Evolutionary conservation across 53 echinoderm and acorn worm genomes (phyloP).

Genomic region (Paelopatides confundens): DNA sequence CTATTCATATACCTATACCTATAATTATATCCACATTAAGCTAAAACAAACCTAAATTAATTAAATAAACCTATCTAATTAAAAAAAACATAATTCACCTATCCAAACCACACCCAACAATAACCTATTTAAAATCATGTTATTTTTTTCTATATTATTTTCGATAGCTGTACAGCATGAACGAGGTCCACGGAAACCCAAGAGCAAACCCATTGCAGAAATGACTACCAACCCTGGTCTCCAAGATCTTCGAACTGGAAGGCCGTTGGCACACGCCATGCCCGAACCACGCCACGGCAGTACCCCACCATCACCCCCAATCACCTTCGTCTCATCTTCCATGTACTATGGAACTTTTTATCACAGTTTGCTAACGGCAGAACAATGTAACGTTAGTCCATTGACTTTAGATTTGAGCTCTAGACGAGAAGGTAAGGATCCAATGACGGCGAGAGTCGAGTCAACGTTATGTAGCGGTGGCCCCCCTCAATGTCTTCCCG

Average conservation of each 20-base stretch:
- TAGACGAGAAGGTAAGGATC: conserved; percentile 19
- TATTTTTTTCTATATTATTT: too few relatives aligned
- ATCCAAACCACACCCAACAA: too few relatives aligned
- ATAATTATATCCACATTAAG: too few relatives aligned
- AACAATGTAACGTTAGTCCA: conserved; percentile 96
- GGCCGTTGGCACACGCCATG: conserved; percentile 50
- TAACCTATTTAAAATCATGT: too few relatives aligned
- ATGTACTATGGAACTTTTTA: conserved; percentile 99
- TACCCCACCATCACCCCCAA: conserved; percentile 47
- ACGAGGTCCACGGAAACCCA: conserved; percentile 94
- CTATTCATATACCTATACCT: too few relatives aligned
- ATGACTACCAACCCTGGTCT: not conserved
- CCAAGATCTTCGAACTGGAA: conserved; percentile 11
- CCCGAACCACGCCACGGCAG: conserved; percentile 37
- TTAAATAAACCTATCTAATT: too few relatives aligned
- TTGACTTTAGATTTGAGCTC: conserved; percentile 77
- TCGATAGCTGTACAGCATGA: conserved; percentile 88
- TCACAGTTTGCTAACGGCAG: conserved; percentile 93
- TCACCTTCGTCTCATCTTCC: conserved; percentile 72
- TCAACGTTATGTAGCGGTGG: conserved; percentile 19
- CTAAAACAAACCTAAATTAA: too few relatives aligned
- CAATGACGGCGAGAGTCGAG: not conserved
- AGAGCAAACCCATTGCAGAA: conserved; percentile 67
- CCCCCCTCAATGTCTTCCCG: conserved; percentile 80
- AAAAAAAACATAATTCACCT: too few relatives aligned